Base-by-base conservation (phyloP, 2,888 invertebrate species). In the Caradrina clavipalpis region DNA sequence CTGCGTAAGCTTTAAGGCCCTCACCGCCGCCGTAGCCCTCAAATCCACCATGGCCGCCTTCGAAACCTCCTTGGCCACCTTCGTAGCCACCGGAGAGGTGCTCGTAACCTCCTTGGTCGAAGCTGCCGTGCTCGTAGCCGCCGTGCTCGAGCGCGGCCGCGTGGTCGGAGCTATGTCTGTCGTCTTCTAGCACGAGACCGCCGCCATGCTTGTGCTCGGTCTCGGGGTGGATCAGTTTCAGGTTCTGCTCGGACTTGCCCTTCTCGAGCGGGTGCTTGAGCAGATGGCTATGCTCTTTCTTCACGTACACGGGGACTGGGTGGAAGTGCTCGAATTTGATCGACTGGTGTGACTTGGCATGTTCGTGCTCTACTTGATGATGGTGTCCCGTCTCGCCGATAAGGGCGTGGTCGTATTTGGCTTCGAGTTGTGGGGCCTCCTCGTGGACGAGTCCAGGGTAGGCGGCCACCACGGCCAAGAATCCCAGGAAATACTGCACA, bases 291-390 rank as follows among this genome's bases (percentile, higher is more conserved):
- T 97, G 96, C 85, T 97, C 97, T 84, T 97, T 97, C 93, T 97
- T 97, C 8, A 97, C 95, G 90, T 97, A 97, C 0, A 97, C 97
- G 1, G 97, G 97, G 1, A 97, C 97, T 0, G 97, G 96, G 85
- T 97, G 97, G 93, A 96, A 97, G 87, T 97, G 97, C 88, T 97
- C 97, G 80, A 97, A 97, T 84, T 97, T 97, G 80, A 97, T 96
- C 69, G 97, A 97, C 90, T 97, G 97, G 86, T 97, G 97, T 53
- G 97, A 97, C 79, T 97, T 97, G 42, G 97, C 97, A 85, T 97
- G 97, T 80, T 97, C 97, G 82, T 97, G 97, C 78, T 97, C 96
- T 45, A 97, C 94, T 76, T 97, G 96, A 72, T 97, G 96, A 80
- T 97, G 97, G 83, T 96, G 96, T 72, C 96, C 97, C 7, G 96